phyloP scores from a whole-genome alignment of 2,888 invertebrate species.

The Phyto melanocephala region DNA sequence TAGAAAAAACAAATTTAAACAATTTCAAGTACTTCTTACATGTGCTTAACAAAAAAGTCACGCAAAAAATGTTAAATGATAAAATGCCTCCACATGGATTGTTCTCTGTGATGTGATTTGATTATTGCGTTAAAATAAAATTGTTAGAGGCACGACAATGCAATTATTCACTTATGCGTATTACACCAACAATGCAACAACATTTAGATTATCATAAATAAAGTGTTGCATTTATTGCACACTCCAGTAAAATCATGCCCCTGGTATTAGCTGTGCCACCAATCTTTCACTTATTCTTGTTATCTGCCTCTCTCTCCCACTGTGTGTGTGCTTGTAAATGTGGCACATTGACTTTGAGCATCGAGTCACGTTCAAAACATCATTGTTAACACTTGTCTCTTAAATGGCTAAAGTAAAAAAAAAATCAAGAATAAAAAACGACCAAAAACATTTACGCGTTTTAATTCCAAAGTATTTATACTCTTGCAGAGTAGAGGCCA shows the following conservation, averaged over 20 bases:
- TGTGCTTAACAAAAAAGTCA: no score
- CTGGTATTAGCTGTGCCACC: slow-evolving; percentile 4
- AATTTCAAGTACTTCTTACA: no score
- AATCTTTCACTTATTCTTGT: not conserved
- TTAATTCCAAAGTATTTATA: slow-evolving; percentile 46
- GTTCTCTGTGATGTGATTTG: not conserved
- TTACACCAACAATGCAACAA: not conserved
- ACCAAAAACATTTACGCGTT: slow-evolving; percentile 55
- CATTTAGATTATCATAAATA: slow-evolving; percentile 49
- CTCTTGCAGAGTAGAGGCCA: slow-evolving; percentile 21
- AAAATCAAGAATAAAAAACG: not conserved
- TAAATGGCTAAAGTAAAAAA: slow-evolving; percentile 41
- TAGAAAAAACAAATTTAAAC: no score
- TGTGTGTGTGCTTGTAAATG: not conserved
- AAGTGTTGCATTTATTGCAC: slow-evolving; percentile 50
- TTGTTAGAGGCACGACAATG: not conserved
- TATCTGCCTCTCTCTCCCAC: not conserved
- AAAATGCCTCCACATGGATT: not conserved
- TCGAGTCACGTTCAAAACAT: slow-evolving; percentile 60
- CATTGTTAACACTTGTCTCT: slow-evolving; percentile 64
- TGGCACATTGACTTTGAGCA: slow-evolving; percentile 15
- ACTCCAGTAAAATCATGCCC: slow-evolving; percentile 42
- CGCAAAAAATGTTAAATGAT: no score
- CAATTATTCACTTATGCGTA: slow-evolving; percentile 39
- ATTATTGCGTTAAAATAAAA: not conserved